Conservation (phyloP, 2,888 invertebrate species). For the Tuta absoluta region DNA sequence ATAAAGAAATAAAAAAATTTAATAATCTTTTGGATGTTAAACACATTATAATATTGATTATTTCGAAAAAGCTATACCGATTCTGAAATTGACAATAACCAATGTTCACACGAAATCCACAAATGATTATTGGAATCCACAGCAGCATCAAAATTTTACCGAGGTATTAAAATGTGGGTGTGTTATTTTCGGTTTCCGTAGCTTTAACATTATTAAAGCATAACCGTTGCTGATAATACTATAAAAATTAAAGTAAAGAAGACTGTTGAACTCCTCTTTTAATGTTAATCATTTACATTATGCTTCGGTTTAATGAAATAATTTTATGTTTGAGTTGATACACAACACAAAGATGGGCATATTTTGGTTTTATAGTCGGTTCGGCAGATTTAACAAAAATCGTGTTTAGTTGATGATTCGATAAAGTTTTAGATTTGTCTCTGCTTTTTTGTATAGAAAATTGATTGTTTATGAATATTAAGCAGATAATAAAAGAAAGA, state of each 20-base stretch:
- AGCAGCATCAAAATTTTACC: slow-evolving; percentile 5
- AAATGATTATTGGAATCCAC: not conserved
- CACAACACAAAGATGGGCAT: not conserved
- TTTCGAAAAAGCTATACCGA: slow-evolving; percentile 7
- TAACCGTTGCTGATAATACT: not conserved
- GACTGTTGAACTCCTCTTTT: not conserved
- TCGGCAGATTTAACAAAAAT: too few species aligned
- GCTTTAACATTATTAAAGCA: not conserved
- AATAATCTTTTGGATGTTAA: not conserved
- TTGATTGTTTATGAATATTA: too few species aligned
- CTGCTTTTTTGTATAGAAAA: too few species aligned
- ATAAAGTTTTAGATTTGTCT: too few species aligned
- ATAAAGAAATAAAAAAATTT: slow-evolving; percentile 9
- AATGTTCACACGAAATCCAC: not conserved
- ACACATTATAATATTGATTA: not conserved
- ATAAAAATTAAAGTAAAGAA: not conserved
- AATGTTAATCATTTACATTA: not conserved
- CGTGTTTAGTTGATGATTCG: too few species aligned
- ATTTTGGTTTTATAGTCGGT: too few species aligned
- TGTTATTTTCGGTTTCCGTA: not conserved
- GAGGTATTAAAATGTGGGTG: not conserved
- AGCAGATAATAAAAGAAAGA: too few species aligned
- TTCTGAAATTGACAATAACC: slow-evolving; percentile 11
- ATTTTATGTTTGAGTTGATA: not conserved
- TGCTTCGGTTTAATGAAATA: not conserved